Conservation (phyloP, 2,888 invertebrate genomes). For the Ectropis crepuscularia region DNA sequence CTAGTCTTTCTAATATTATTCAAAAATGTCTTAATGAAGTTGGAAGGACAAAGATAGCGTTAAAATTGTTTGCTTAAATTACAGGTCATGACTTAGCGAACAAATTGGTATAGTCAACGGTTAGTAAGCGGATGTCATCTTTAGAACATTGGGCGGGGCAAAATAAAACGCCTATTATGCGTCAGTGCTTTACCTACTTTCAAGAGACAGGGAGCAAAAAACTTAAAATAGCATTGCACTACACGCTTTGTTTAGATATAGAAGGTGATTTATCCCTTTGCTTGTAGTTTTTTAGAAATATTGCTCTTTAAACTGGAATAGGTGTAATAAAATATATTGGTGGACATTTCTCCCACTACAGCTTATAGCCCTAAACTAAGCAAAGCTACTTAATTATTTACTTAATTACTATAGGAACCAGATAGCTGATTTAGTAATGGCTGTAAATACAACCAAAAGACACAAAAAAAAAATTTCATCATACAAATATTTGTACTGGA, state of each 20-base stretch:
- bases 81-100: slow-evolving; percentile 32
- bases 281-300: no score
- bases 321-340: no score
- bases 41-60: slow-evolving; percentile 22
- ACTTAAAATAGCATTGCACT: neutral
- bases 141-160: slow-evolving; percentile 21
- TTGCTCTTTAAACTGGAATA: no score
- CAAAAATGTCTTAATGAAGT: slow-evolving; percentile 4
- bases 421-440: no score
- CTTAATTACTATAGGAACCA: no score
- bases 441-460: no score
- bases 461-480: no score
- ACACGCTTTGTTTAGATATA: neutral
- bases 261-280: neutral
- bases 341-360: no score
- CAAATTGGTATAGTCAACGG: slow-evolving; percentile 21
- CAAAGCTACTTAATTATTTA: no score
- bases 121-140: slow-evolving; percentile 6
- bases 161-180: slow-evolving; percentile 21
- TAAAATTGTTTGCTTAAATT: slow-evolving; percentile 29
- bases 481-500: no score
- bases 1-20: slow-evolving; percentile 17
- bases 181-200: slow-evolving; percentile 16
- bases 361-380: no score
- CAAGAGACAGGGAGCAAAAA: neutral